These are phyloP conservation scores for Matsumyia berberina DNA, from an alignment of 2,888 invertebrate species.

Conservation along the genomic window DNA sequence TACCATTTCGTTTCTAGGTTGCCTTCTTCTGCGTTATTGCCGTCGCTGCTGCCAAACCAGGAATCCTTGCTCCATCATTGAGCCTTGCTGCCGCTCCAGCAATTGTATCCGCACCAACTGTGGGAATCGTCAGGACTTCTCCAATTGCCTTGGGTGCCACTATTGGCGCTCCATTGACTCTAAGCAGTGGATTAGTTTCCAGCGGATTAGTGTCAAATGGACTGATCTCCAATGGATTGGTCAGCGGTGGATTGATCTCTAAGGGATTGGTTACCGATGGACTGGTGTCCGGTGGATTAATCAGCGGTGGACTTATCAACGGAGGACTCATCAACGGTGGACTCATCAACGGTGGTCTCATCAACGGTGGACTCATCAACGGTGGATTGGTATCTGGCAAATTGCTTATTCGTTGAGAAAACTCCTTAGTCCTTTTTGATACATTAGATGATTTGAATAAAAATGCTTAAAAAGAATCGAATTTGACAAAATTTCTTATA, in stretches of 20 bases:
- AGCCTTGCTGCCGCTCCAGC: constrained; percentile 45
- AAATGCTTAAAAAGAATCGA: too few species aligned
- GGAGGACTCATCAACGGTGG: neutral
- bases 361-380: neutral
- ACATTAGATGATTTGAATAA: neutral
- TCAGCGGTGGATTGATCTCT: neutral
- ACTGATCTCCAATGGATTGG: constrained; percentile 5
- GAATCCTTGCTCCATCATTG: constrained; percentile 37
- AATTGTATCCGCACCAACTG: constrained; percentile 46
- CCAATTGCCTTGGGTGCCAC: constrained; percentile 38
- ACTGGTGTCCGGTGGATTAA: constrained; percentile 2
- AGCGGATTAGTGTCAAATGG: constrained; percentile 24
- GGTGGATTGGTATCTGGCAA: neutral
- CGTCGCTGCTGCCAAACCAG: constrained; percentile 45
- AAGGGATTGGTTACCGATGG: neutral
- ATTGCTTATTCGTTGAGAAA: too few species aligned
- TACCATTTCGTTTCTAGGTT: constrained; percentile 17
- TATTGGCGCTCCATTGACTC: constrained; percentile 30
- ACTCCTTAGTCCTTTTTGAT: too few species aligned
- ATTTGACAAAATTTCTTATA: too few species aligned
- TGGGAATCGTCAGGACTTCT: constrained; percentile 21
- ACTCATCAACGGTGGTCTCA: neutral
- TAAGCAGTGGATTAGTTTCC: constrained; percentile 28
- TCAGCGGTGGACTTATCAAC: neutral
- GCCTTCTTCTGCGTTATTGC: constrained; percentile 26